These are phyloP conservation scores for Limonius californicus DNA, from an alignment of 1,140 invertebrate genomes.

Conservation along the genomic window DNA sequence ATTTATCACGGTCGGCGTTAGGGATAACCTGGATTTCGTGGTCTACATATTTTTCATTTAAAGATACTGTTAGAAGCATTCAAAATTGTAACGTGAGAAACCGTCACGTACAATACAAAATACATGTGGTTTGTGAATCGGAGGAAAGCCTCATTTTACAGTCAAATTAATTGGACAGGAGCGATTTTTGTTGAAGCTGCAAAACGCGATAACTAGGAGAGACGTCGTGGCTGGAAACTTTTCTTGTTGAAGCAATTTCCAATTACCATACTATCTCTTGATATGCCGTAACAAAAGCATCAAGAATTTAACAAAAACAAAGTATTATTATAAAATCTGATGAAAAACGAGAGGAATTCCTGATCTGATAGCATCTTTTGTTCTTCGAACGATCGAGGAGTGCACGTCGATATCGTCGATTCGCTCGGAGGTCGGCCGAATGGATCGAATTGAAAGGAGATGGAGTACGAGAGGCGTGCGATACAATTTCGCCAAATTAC, in stretches of 20 bases:
- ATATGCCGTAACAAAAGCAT: conserved; percentile 15
- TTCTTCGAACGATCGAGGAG: background rate
- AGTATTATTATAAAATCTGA: conserved; percentile 20
- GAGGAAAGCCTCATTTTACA: no score
- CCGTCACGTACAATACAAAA: no score
- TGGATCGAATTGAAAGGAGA: background rate
- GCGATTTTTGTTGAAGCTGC: no score
- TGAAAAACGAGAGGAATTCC: conserved; percentile 22
- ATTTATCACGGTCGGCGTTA: background rate
- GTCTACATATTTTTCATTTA: background rate
- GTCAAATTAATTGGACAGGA: no score
- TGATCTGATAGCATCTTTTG: conserved; percentile 17
- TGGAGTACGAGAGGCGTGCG: background rate
- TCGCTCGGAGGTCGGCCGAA: no score
- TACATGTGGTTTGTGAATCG: no score
- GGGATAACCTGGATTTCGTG: background rate
- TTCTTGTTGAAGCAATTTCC: conserved; percentile 11
- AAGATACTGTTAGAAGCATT: background rate
- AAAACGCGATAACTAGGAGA: no score
- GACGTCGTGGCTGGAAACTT: no score
- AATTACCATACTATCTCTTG: conserved; percentile 21
- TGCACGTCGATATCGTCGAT: no score
- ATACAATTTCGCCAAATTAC: conserved; percentile 19
- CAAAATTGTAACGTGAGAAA: background rate
- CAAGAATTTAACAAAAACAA: conserved; percentile 22